Evolutionary conservation across 1,140 invertebrate species (phyloP).

Genomic region (Drosophila pallidifrons): DNA sequence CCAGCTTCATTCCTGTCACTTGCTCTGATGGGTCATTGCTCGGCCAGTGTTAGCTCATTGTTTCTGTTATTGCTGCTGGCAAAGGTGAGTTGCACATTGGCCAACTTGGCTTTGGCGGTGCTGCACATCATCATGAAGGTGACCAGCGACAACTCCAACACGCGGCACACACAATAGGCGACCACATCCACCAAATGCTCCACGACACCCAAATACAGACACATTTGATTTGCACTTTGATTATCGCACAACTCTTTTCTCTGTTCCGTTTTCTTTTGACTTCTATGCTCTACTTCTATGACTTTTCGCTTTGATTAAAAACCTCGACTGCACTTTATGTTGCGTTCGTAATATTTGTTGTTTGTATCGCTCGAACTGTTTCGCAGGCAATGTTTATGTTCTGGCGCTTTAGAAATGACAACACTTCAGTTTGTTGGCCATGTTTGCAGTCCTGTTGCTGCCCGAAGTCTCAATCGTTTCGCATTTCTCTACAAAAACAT

Average conservation of each 20-base stretch:
- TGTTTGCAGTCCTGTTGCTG: slow-evolving; percentile 45
- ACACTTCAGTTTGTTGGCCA: slow-evolving; percentile 25
- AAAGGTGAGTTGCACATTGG: slow-evolving; percentile 13
- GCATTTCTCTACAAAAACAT: slow-evolving; percentile 33
- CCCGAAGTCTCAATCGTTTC: slow-evolving; percentile 26
- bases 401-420: slow-evolving; percentile 11
- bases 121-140: slow-evolving; percentile 75
- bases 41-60: slow-evolving; percentile 18
- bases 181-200: slow-evolving; percentile 73
- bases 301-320: background rate
- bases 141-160: slow-evolving; percentile 70
- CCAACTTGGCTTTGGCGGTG: slow-evolving; percentile 55
- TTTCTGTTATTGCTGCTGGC: slow-evolving; percentile 21
- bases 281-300: background rate
- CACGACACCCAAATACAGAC: slow-evolving; percentile 73
- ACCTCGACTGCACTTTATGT: background rate
- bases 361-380: slow-evolving; percentile 8
- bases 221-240: slow-evolving; percentile 40
- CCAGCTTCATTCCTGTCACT: slow-evolving; percentile 7
- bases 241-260: background rate
- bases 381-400: slow-evolving; percentile 34
- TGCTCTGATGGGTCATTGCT: slow-evolving; percentile 34
- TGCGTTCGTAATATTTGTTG: background rate
- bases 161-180: slow-evolving; percentile 74
- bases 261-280: background rate